Evolutionary conservation across 2,888 invertebrate species (phyloP).

Genomic region (Chymomyza procnemis): DNA sequence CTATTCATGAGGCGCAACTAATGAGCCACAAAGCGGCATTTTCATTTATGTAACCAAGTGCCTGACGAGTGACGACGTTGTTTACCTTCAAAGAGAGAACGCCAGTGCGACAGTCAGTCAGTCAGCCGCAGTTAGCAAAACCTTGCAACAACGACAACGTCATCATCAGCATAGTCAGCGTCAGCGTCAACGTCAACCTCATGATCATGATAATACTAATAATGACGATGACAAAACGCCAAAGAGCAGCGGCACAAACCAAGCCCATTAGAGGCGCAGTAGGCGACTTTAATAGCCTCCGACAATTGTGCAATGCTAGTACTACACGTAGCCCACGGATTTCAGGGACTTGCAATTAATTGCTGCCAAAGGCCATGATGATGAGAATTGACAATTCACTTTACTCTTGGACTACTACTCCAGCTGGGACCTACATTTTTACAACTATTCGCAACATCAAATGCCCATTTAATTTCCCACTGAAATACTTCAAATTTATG

Average conservation of each 20-base stretch:
- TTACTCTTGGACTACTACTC: constrained; percentile 32
- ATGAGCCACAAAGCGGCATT: not conserved
- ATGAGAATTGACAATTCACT: constrained; percentile 55
- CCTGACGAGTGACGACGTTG: not conserved
- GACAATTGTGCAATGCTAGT: constrained; percentile 45
- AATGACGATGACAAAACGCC: constrained; percentile 18
- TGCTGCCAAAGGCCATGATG: constrained; percentile 35
- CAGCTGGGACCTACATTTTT: not conserved
- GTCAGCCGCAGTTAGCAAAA: constrained; percentile 21
- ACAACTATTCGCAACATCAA: not conserved
- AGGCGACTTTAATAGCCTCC: constrained; percentile 47
- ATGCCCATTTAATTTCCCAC: not conserved
- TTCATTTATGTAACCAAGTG: constrained; percentile 4
- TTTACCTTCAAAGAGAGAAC: constrained; percentile 35
- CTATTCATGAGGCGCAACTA: not conserved
- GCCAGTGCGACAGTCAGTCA: constrained; percentile 9
- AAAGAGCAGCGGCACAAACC: constrained; percentile 23
- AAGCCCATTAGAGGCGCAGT: constrained; percentile 52
- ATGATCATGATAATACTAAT: constrained; percentile 3
- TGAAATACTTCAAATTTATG: constrained; percentile 32
- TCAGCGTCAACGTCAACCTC: constrained; percentile 5
- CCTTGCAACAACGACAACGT: constrained; percentile 23
- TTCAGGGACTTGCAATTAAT: constrained; percentile 29
- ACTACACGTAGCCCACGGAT: constrained; percentile 14
- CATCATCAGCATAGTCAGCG: not conserved